Conservation (phyloP, 2,113 vertebrate species). For the Pelodiscus sinensis region DNA sequence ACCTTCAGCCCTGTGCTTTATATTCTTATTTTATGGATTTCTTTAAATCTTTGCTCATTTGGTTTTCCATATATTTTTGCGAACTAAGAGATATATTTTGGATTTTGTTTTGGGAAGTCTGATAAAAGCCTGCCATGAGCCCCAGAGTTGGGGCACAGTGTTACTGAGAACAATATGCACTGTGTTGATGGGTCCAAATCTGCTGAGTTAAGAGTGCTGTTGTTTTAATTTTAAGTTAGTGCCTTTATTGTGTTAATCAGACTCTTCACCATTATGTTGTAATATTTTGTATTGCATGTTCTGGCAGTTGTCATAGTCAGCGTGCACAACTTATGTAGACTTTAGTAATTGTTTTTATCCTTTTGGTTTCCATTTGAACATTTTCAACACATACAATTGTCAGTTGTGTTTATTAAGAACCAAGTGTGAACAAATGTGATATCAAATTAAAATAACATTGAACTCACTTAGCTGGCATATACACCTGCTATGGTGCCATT, state of each 20-base stretch:
- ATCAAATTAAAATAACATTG: neutral
- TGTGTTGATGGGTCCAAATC: neutral
- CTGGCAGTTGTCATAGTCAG: neutral
- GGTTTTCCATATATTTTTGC: neutral
- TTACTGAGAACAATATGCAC: neutral
- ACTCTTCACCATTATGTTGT: too few relatives aligned
- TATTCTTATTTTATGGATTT: neutral
- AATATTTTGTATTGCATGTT: too few relatives aligned
- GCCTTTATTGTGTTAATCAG: neutral
- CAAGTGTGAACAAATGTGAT: neutral
- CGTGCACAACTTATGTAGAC: fast-evolving
- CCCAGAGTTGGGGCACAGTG: neutral
- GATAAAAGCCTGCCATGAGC: fast-evolving
- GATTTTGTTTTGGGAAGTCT: neutral
- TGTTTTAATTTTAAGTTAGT: neutral
- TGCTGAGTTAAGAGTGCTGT: neutral
- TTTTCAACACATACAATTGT: neutral
- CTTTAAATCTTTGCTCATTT: neutral
- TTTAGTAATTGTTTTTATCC: neutral
- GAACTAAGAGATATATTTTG: neutral
- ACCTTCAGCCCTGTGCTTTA: neutral
- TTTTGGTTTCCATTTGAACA: neutral
- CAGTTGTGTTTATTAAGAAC: neutral
- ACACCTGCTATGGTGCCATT: neutral
- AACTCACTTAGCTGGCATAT: neutral